Evolutionary conservation across 2,888 invertebrate genomes (phyloP).

Genomic region (Colostygia pectinataria): DNA sequence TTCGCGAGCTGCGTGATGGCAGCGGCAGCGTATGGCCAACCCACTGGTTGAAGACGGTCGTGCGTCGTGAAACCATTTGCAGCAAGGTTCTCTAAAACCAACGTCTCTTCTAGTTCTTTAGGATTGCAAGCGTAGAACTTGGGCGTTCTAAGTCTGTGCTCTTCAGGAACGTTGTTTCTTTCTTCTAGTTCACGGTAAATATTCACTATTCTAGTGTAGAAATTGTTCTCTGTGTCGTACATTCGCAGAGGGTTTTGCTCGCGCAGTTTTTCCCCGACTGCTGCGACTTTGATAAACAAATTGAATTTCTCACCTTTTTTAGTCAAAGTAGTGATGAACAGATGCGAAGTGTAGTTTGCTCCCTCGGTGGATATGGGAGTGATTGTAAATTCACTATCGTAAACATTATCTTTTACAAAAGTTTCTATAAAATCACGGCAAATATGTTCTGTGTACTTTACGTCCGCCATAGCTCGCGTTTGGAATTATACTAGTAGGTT

Average conservation of each 20-base stretch:
- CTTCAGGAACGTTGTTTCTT: conserved; percentile 39
- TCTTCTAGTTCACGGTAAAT: conserved; percentile 47
- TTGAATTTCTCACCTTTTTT: conserved; percentile 36
- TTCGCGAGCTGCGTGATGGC: conserved; percentile 57
- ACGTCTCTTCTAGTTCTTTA: conserved; percentile 16
- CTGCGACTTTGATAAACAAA: conserved; percentile 58
- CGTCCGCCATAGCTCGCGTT: conserved; percentile 14
- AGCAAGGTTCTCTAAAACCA: conserved; percentile 50
- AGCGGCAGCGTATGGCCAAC: conserved; percentile 56
- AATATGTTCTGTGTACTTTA: conserved; percentile 1
- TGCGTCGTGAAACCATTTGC: conserved; percentile 48
- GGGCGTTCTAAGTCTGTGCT: conserved; percentile 47
- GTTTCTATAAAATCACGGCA: conserved; percentile 6
- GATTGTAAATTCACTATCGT: conserved; percentile 27
- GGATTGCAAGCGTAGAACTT: conserved; percentile 48
- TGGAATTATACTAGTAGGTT: background rate
- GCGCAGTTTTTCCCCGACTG: conserved; percentile 47
- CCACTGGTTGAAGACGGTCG: conserved; percentile 52
- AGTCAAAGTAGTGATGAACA: conserved; percentile 38
- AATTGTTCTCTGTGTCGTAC: conserved; percentile 50
- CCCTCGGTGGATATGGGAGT: conserved; percentile 42
- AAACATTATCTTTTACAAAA: background rate
- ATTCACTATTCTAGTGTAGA: conserved; percentile 48
- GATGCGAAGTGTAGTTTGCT: conserved; percentile 47
- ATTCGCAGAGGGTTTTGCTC: conserved; percentile 34